Conservation (phyloP, 2,888 invertebrate species). For the Stenolophus ochropezus region DNA sequence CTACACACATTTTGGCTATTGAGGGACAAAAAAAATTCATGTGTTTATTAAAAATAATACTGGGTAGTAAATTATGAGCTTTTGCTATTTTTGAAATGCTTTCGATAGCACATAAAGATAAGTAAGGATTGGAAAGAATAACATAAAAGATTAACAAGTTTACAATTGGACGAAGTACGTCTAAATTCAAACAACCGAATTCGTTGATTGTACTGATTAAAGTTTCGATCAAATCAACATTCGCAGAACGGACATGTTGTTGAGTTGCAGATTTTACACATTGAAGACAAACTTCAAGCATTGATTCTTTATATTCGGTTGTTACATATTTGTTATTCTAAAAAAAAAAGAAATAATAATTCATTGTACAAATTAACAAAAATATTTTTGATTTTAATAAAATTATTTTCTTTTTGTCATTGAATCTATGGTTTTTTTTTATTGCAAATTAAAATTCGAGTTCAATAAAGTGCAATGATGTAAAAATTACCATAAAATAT, state of each 20-base stretch:
- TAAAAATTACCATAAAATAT: too few species aligned
- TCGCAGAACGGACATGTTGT: conserved; percentile 74
- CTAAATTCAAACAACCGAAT: conserved; percentile 71
- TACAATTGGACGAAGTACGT: neutral
- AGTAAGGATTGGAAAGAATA: conserved; percentile 32
- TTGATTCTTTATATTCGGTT: conserved; percentile 70
- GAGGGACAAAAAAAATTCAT: conserved; percentile 77
- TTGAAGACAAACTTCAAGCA: conserved; percentile 72
- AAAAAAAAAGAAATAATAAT: too few species aligned
- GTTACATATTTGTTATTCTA: conserved; percentile 66
- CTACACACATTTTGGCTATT: conserved; percentile 77
- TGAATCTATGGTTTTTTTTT: too few species aligned
- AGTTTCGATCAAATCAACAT: conserved; percentile 75
- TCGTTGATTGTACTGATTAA: conserved; percentile 75
- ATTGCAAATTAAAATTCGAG: too few species aligned
- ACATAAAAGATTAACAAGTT: conserved; percentile 38
- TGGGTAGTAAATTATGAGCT: conserved; percentile 75
- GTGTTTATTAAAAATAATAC: conserved; percentile 78
- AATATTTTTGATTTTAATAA: too few species aligned
- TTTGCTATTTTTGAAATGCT: conserved; percentile 72
- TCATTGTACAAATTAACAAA: too few species aligned
- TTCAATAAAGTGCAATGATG: too few species aligned
- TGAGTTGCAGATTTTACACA: conserved; percentile 73
- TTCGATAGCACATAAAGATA: conserved; percentile 13
- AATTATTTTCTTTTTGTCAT: too few species aligned